Conservation (phyloP, 2,797 vertebrate genomes). For the Halcyon smyrnensis region DNA sequence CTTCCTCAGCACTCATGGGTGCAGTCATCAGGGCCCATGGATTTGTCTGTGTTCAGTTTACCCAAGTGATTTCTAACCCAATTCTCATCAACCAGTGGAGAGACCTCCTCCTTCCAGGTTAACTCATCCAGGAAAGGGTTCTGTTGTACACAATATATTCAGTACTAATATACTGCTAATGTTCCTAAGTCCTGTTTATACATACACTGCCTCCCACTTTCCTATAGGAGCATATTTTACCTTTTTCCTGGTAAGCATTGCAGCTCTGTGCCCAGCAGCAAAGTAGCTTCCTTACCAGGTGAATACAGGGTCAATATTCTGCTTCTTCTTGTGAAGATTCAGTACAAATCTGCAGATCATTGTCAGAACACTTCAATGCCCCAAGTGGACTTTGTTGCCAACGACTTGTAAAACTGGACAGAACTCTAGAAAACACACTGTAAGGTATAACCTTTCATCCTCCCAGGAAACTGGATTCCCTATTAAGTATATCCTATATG, state of each 20-base stretch:
- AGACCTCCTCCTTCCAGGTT: not conserved
- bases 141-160: not conserved
- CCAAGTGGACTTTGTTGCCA: not conserved
- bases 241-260: not conserved
- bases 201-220: not conserved
- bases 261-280: not conserved
- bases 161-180: not conserved
- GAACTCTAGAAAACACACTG: not conserved
- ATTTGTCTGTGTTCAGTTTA: too few species aligned
- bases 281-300: not conserved
- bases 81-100: too few species aligned
- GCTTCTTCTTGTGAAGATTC: not conserved
- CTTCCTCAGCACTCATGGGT: too few species aligned
- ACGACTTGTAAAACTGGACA: not conserved
- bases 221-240: not conserved
- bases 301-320: not conserved
- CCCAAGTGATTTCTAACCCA: too few species aligned
- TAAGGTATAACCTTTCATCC: not conserved
- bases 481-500: not conserved
- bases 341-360: not conserved
- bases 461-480: not conserved
- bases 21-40: too few species aligned
- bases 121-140: not conserved
- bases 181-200: not conserved
- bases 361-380: not conserved